Conservation (phyloP, 53 echinoderm and acorn worm genomes). For the Antedon mediterranea region DNA sequence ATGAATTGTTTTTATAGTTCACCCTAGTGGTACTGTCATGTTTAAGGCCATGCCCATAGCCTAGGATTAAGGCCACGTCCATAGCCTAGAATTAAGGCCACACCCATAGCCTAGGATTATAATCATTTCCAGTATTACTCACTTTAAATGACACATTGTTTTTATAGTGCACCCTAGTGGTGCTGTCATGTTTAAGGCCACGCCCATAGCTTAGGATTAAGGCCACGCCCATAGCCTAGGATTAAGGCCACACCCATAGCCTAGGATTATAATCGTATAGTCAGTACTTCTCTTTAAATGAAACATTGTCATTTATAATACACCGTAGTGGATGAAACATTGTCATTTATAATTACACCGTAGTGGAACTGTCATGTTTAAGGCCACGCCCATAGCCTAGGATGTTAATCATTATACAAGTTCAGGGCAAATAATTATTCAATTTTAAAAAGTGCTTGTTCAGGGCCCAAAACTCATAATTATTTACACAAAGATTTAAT, state of each 20-base stretch:
- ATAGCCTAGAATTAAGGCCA: neutral
- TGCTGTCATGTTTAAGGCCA: conserved; percentile 16
- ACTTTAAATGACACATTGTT: conserved; percentile 1
- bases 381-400: conserved; percentile 6
- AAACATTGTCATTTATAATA: conserved; percentile 4
- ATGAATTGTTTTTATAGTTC: conserved; percentile 5
- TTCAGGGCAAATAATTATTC: no score
- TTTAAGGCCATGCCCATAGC: conserved; percentile 12
- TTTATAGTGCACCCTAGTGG: conserved; percentile 15
- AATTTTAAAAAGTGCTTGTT: no score
- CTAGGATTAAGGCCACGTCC: neutral
- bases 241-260: neutral
- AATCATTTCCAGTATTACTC: neutral
- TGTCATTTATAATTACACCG: conserved; percentile 9
- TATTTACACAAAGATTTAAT: no score
- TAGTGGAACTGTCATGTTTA: conserved; percentile 14
- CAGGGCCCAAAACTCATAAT: no score
- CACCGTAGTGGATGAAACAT: conserved; percentile 8
- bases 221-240: no score
- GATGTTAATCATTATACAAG: no score
- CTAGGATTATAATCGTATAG: neutral
- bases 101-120: no score
- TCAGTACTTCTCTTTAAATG: conserved; percentile 1
- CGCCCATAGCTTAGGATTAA: neutral
- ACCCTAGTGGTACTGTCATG: conserved; percentile 15